Evolutionary conservation across 2,113 vertebrate genomes (phyloP).

Genomic region (Ptychochromis oligacanthus): DNA sequence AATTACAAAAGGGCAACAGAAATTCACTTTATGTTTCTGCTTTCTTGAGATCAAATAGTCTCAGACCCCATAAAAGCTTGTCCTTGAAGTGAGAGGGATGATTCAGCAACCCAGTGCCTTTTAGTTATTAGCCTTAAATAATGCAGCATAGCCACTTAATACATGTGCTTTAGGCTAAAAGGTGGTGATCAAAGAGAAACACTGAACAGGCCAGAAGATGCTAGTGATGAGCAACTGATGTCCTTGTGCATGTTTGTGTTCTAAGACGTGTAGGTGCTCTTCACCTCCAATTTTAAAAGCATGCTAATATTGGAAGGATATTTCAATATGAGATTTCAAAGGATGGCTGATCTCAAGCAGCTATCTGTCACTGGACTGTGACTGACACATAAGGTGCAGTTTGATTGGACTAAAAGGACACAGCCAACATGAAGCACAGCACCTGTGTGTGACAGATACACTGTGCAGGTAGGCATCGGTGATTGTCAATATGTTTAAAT

Average conservation of each 20-base stretch:
- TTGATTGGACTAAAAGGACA: conserved; percentile 67
- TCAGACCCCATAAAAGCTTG: conserved; percentile 3
- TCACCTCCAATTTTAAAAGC: conserved; percentile 30
- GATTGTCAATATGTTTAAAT: background rate
- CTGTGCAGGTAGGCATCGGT: background rate
- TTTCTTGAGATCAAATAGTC: conserved; percentile 14
- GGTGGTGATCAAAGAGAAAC: conserved; percentile 36
- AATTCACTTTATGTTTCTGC: background rate
- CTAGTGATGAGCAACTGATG: background rate
- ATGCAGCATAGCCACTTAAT: conserved; percentile 21
- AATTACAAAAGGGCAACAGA: background rate
- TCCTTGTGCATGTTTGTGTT: conserved; percentile 37
- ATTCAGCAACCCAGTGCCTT: conserved; percentile 20
- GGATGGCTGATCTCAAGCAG: conserved; percentile 58
- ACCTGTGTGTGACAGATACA: background rate
- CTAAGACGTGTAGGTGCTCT: background rate
- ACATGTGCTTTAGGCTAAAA: conserved; percentile 13
- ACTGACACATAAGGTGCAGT: conserved; percentile 47
- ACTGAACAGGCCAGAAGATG: conserved; percentile 4
- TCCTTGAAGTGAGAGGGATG: conserved; percentile 26
- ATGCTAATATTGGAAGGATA: conserved; percentile 35
- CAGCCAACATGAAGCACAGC: background rate
- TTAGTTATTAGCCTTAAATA: conserved; percentile 6
- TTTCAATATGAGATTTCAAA: conserved; percentile 45
- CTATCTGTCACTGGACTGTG: conserved; percentile 57